phyloP scores from a whole-genome alignment of 2,113 vertebrate genomes.

The Stigmatopora nigra region DNA sequence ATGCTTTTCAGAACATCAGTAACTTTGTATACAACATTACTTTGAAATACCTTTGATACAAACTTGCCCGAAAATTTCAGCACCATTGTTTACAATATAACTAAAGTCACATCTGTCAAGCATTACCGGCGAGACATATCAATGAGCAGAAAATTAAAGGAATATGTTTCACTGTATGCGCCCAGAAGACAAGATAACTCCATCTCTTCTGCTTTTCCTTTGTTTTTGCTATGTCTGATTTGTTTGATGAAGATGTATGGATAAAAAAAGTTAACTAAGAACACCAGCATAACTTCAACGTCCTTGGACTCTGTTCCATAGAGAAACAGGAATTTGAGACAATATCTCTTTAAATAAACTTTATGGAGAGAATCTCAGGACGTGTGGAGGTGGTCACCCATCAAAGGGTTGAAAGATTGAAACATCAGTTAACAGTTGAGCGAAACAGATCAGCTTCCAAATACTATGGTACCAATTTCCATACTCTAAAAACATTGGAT shows the following conservation, averaged over 20 bases:
- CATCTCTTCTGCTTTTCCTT: slow-evolving; percentile 15
- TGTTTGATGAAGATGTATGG: slow-evolving; percentile 40
- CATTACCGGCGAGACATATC: slow-evolving; percentile 56
- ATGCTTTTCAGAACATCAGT: not conserved
- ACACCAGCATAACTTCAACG: slow-evolving; percentile 25
- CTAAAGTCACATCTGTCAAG: slow-evolving; percentile 53
- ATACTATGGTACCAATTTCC: not conserved
- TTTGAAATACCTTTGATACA: slow-evolving; percentile 13
- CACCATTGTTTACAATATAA: not conserved
- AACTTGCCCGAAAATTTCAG: slow-evolving; percentile 18
- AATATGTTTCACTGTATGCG: slow-evolving; percentile 45
- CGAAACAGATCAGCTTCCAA: slow-evolving; percentile 3
- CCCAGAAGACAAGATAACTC: slow-evolving; percentile 42
- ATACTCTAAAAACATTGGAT: slow-evolving; percentile 6
- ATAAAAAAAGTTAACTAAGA: slow-evolving; percentile 54
- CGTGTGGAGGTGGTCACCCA: slow-evolving; percentile 24
- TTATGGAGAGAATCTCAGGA: slow-evolving; percentile 13
- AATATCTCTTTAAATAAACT: slow-evolving; percentile 41
- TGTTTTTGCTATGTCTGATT: slow-evolving; percentile 29
- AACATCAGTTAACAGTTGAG: slow-evolving; percentile 2
- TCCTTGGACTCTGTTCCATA: not conserved
- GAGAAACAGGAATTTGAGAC: slow-evolving; percentile 24
- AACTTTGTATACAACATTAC: slow-evolving; percentile 1
- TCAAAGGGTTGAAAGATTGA: slow-evolving; percentile 6
- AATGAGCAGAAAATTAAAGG: slow-evolving; percentile 49